These are phyloP conservation scores for Metridium senile DNA, from an alignment of 92 coral and sea anemone genomes.

Conservation along the genomic window DNA sequence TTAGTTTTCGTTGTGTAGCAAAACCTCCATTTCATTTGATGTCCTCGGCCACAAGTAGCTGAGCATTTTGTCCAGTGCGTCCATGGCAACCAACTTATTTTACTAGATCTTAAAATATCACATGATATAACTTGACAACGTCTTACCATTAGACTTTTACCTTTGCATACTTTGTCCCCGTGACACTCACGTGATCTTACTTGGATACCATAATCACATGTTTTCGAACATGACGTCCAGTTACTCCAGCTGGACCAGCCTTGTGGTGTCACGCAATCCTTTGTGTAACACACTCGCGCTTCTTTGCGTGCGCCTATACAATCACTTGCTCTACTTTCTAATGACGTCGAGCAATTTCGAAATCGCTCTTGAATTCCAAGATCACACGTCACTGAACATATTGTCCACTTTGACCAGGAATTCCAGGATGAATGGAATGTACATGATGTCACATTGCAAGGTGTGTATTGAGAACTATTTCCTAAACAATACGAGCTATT, in stretches of 20 bases:
- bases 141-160: conserved; percentile 40
- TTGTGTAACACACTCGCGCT: conserved; percentile 49
- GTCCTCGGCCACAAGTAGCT: conserved; percentile 77
- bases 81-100: conserved; percentile 68
- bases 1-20: conserved; percentile 50
- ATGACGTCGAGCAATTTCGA: conserved; percentile 61
- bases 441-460: conserved; percentile 47
- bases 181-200: conserved; percentile 56
- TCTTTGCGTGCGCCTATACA: conserved; percentile 60
- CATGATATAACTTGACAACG: conserved; percentile 46
- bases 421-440: conserved; percentile 45
- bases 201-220: conserved; percentile 65
- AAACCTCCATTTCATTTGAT: conserved; percentile 80
- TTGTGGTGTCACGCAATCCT: conserved; percentile 32
- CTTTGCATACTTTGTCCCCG: conserved; percentile 43
- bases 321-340: conserved; percentile 47
- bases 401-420: conserved; percentile 81
- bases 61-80: conserved; percentile 76
- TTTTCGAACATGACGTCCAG: conserved; percentile 75
- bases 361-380: conserved; percentile 59
- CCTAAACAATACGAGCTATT: conserved; percentile 37
- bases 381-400: conserved; percentile 73
- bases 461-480: conserved; percentile 34
- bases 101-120: conserved; percentile 12
- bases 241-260: conserved; percentile 83